These are phyloP conservation scores for Masticophis lateralis DNA, from an alignment of 2,797 vertebrate species.

Conservation along the genomic window DNA sequence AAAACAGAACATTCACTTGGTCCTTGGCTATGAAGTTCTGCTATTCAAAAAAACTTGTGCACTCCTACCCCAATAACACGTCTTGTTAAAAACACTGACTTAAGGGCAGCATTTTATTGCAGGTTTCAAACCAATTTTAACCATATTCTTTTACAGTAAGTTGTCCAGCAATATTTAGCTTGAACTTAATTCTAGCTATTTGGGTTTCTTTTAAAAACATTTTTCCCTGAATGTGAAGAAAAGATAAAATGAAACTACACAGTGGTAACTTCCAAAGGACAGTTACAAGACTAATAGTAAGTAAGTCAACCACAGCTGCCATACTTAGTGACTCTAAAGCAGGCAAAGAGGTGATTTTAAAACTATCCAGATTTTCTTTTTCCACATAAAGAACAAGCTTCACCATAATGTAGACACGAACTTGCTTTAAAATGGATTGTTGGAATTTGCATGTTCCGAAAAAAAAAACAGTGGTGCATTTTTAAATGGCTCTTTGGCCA, in stretches of 20 bases:
- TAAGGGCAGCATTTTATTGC: constrained; percentile 54
- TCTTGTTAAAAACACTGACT: constrained; percentile 49
- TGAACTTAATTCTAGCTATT: constrained; percentile 66
- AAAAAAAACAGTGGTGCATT: constrained; percentile 61
- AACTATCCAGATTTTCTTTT: constrained; percentile 56
- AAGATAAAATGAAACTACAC: constrained; percentile 69
- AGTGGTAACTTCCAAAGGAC: constrained; percentile 68
- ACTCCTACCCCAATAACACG: constrained; percentile 33
- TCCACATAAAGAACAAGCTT: constrained; percentile 44
- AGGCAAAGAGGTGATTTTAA: constrained; percentile 51
- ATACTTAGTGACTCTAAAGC: constrained; percentile 52
- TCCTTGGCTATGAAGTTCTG: constrained; percentile 55
- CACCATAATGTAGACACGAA: constrained; percentile 55
- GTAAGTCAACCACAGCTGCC: constrained; percentile 67
- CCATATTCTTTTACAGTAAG: constrained; percentile 61
- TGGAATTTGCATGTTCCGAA: constrained; percentile 52
- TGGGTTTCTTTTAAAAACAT: constrained; percentile 64
- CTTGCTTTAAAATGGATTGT: constrained; percentile 54
- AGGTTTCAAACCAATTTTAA: constrained; percentile 62
- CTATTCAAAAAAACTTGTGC: constrained; percentile 44
- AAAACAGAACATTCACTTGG: constrained; percentile 47
- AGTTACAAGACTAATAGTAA: constrained; percentile 74
- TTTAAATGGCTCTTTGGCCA: constrained; percentile 69
- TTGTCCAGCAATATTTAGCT: constrained; percentile 56
- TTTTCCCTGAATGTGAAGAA: constrained; percentile 77